These are phyloP conservation scores for Amphiduros pacificus DNA, from an alignment of 2,888 invertebrate species.

Conservation along the genomic window DNA sequence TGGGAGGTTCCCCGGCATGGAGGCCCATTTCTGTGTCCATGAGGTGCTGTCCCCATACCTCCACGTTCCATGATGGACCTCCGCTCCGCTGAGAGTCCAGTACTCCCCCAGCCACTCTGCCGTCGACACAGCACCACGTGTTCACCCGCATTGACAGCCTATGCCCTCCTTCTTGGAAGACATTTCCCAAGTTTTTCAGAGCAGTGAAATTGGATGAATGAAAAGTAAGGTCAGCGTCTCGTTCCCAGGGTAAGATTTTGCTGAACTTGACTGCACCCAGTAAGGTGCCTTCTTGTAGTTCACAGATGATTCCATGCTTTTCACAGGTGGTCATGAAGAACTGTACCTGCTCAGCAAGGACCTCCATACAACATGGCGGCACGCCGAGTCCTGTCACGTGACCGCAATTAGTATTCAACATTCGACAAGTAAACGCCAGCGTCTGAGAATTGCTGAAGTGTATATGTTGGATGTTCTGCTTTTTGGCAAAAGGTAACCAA, in stretches of 20 bases:
- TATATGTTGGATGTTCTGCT: constrained; percentile 28
- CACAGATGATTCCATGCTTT: constrained; percentile 38
- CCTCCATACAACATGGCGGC: constrained; percentile 42
- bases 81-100: no score
- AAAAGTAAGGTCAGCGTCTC: constrained; percentile 47
- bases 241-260: constrained; percentile 52
- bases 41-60: constrained; percentile 44
- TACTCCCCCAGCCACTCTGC: constrained; percentile 35
- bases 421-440: neutral
- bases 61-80: constrained; percentile 37
- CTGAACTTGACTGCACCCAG: constrained; percentile 54
- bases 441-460: no score
- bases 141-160: constrained; percentile 12
- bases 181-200: constrained; percentile 21
- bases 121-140: constrained; percentile 33
- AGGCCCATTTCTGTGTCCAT: constrained; percentile 37
- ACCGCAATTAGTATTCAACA: constrained; percentile 1
- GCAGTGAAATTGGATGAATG: constrained; percentile 35
- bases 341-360: constrained; percentile 34
- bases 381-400: constrained; percentile 25
- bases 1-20: constrained; percentile 32
- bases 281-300: constrained; percentile 46
- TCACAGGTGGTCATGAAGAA: constrained; percentile 36
- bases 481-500: constrained; percentile 24
- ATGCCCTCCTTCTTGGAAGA: constrained; percentile 29